Base-by-base conservation (phyloP, 1,140 invertebrate species). In the Cyclina sinensis region DNA sequence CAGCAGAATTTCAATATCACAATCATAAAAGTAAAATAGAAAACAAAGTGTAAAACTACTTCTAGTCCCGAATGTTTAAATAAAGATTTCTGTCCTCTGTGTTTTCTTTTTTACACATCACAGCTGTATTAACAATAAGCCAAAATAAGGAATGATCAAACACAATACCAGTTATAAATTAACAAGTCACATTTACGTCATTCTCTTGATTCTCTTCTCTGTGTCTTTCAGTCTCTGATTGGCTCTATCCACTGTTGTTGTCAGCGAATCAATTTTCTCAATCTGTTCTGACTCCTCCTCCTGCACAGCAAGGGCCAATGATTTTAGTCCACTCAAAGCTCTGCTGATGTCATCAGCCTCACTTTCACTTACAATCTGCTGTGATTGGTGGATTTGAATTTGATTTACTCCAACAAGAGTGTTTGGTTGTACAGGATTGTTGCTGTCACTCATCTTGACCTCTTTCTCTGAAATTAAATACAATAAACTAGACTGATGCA, bases 321-420 rank as follows among this genome's bases (percentile, higher is more conserved):
- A 84, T 82, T 91, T 91, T 14, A 91, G 32, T 37, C 76, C 78
- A 39, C 39, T 70, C 35, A 91, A 43, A 30, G 51, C 62, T 27
- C 59, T 70, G 46, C 81, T 84, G 14, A 91, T 54, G 51, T 91
- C 88, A 18, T 84, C 74, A 30, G 86, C 85, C 65, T 91, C 90
- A 65, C 37, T 62, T 54, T 90, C 84, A 54, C 51, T 86, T n/a
- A 91, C 79, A 57, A 91, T 68, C 24, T 89, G 37, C 35, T 88
- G 39, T 68, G 84, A 62, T 62, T 86, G 84, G 62, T 54, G 1
- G n/a, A 84, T 84, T 84, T 84, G 62, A 84, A 84, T 24, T 39
- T 70, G 65, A 68, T 37, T 16, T 3, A 76, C 39, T 2, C 73
- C 73, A 39, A 35, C 12, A 18, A 39, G 12, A 18, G 11, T 35